A percentile compares a stretch with the other conserved stretches of the same genome.
phyloP scores from a whole-genome alignment of 1,140 invertebrate genomes.

The Lepidurus couesii region DNA sequence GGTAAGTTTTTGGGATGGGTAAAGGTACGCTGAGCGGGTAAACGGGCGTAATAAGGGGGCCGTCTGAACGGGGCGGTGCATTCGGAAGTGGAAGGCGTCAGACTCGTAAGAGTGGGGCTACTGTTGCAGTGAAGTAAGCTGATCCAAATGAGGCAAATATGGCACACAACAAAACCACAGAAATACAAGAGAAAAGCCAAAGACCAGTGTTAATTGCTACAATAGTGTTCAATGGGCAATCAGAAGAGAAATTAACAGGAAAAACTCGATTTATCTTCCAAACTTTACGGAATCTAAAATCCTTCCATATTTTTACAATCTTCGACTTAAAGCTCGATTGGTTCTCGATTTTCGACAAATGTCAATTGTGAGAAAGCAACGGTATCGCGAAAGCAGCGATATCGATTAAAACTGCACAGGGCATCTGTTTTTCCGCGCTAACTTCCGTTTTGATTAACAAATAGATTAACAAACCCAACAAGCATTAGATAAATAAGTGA shows the following conservation, averaged over 20 bases:
- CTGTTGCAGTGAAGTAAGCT: neutral
- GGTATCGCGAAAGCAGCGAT: too few relatives aligned
- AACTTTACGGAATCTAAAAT: too few relatives aligned
- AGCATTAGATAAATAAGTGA: neutral
- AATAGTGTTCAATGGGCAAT: constrained; percentile 1
- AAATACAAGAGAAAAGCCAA: neutral
- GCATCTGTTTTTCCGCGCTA: too few relatives aligned
- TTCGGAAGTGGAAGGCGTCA: neutral
- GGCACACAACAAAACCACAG: neutral
- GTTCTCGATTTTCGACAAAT: too few relatives aligned
- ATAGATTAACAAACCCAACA: too few relatives aligned
- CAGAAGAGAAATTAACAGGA: neutral
- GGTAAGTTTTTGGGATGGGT: constrained; percentile 23
- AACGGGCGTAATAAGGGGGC: constrained; percentile 11
- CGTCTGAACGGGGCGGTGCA: constrained; percentile 36
- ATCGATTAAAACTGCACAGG: too few relatives aligned
- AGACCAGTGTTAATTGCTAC: constrained; percentile 2
- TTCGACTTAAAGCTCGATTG: too few relatives aligned
- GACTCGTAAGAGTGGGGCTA: constrained; percentile 13
- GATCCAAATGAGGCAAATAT: neutral
- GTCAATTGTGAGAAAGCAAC: too few relatives aligned
- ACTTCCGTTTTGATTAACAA: too few relatives aligned
- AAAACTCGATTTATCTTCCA: too few relatives aligned
- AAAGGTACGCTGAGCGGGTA: constrained; percentile 29
- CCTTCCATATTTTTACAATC: too few relatives aligned